phyloP scores from a whole-genome alignment of 2,113 vertebrate species.

The Porphyrio hochstetteri region DNA sequence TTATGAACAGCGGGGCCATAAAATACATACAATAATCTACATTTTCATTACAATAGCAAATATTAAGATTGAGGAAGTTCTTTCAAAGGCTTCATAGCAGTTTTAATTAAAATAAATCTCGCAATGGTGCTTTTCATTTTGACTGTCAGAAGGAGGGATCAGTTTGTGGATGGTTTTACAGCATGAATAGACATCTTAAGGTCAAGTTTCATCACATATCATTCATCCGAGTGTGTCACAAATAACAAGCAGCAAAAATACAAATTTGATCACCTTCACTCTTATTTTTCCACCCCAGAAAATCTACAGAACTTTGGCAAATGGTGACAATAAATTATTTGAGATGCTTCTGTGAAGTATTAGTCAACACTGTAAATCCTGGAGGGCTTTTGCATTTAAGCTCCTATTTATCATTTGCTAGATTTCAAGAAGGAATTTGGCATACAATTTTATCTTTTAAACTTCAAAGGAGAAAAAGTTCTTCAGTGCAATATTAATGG shows the following conservation, averaged over 20 bases:
- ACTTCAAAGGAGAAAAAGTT: neutral
- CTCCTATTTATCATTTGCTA: neutral
- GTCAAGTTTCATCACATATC: neutral
- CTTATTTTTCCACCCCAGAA: neutral
- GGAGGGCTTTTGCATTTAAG: neutral
- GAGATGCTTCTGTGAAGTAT: neutral
- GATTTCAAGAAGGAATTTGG: neutral
- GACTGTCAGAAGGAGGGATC: neutral
- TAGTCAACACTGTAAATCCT: neutral
- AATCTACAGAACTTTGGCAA: neutral
- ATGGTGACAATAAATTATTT: neutral
- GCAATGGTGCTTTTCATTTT: neutral
- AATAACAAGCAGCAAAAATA: neutral
- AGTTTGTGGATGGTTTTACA: neutral
- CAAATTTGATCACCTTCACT: neutral
- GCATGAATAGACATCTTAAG: neutral
- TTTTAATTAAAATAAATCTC: conserved; percentile 26
- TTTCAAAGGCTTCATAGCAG: neutral
- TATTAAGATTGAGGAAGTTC: neutral
- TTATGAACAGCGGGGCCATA: neutral
- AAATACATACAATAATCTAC: neutral
- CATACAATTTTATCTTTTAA: neutral
- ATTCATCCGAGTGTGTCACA: neutral
- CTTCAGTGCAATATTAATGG: neutral
- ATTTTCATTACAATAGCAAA: neutral